phyloP scores from a whole-genome alignment of 92 coral and sea anemone species.

The Meandrina meandrites region DNA sequence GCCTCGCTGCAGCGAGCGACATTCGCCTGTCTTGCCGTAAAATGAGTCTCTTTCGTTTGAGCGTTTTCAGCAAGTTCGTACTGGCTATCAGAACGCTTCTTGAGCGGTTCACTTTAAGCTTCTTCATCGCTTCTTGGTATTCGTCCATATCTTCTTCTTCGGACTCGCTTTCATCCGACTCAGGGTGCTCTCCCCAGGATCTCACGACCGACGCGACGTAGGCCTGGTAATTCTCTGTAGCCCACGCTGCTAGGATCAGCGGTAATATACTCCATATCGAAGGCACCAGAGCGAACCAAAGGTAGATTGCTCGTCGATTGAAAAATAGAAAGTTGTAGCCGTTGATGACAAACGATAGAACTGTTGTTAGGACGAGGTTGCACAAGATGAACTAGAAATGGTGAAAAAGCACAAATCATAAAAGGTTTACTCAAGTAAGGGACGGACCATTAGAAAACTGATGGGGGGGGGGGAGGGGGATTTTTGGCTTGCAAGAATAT shows the following conservation, averaged over 20 bases:
- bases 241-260: constrained; percentile 97
- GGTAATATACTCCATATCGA: constrained; percentile 92
- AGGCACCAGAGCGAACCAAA: constrained; percentile 94
- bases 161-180: constrained; percentile 86
- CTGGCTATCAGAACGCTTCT: constrained; percentile 85
- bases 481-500: no score
- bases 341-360: constrained; percentile 89
- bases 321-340: constrained; percentile 94
- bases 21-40: constrained; percentile 76
- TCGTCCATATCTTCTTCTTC: constrained; percentile 93
- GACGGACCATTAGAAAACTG: no score
- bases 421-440: background rate
- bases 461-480: no score
- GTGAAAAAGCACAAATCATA: background rate
- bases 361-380: constrained; percentile 88
- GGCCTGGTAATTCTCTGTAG: constrained; percentile 90
- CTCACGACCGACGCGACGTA: constrained; percentile 86
- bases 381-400: constrained; percentile 77
- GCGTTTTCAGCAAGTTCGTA: constrained; percentile 72
- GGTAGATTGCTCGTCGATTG: constrained; percentile 80
- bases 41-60: constrained; percentile 80
- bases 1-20: constrained; percentile 65
- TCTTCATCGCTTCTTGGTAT: constrained; percentile 87
- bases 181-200: constrained; percentile 98
- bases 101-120: constrained; percentile 75